Percentiles rank a stretch among this genome's conserved stretches.
Conservation (phyloP, 1,140 invertebrate genomes). For the Trichomalopsis sarcophagae region DNA sequence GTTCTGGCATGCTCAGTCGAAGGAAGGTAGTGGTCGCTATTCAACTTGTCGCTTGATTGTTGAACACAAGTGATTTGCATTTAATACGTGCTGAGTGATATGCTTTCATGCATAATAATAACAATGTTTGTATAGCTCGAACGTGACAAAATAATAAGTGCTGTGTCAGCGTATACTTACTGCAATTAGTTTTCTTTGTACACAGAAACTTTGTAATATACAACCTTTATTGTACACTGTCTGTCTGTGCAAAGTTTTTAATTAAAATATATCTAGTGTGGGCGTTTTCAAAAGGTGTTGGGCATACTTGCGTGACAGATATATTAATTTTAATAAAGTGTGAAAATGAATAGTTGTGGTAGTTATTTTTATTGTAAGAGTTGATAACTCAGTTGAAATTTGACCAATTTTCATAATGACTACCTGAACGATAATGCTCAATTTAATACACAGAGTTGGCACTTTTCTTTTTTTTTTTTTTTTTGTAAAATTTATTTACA, state of each 20-base stretch:
- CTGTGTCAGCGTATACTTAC: neutral
- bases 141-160: neutral
- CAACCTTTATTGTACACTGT: neutral
- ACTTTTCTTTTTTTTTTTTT: too few relatives aligned
- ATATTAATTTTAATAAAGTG: neutral
- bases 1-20: neutral
- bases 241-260: neutral
- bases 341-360: neutral
- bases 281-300: neutral
- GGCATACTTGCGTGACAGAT: neutral
- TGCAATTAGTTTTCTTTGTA: neutral
- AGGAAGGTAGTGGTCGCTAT: neutral
- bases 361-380: too few relatives aligned
- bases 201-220: neutral
- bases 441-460: too few relatives aligned
- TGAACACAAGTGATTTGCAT: neutral
- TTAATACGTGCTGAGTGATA: neutral
- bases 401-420: too few relatives aligned
- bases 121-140: neutral
- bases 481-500: too few relatives aligned
- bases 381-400: too few relatives aligned
- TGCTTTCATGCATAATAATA: neutral
- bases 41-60: neutral
- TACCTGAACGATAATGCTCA: too few relatives aligned
- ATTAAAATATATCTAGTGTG: neutral